Base-by-base conservation (phyloP, 2,797 vertebrate genomes). In the Linurgus olivaceus region DNA sequence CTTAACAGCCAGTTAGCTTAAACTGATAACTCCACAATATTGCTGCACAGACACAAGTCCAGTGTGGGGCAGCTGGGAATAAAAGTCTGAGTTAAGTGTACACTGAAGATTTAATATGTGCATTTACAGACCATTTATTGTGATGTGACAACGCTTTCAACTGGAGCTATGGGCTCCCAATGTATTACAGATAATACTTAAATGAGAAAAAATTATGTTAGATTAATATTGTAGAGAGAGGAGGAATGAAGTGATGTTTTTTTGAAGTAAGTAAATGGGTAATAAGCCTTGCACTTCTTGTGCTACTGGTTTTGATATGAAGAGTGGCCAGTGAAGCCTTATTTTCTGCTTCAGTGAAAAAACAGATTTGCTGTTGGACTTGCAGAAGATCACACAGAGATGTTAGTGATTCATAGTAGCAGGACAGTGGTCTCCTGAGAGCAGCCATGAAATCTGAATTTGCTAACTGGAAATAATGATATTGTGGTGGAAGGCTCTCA, bases 401-500 rank as follows among this genome's bases (percentile, higher is more conserved):
- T 94, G 58, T 15, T 86, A 66, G 76, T 93, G 82, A 94, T 94
- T 94, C 90, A 77, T 78, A 82, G 88, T 78, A 95, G 90, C 76
- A 92, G 76, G 79, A 75, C 79, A 75, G 72, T 35, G 54, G 66
- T 84, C 91, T 93, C 68, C 26, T 65, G 91, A 86, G 93, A 94
- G 13, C 51, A 88, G 66, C 68, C 73, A 66, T 92, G 86, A 95
- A 88, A 96, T 95, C 88, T 84, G 88, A 95, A 84, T 90, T 95
- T 92, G 51, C 70, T 92, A 86, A 78, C 79, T 95, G 94, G 94
- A 96, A 96, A 95, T 94, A 95, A 91, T 81, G 94, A 96, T 96
- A 81, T 59, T 95, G 94, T 96, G 79, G 90, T 94, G 37, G 82
- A 90, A 88, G 82, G 63, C 90, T 97, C 82, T 96, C 80, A 96